Percentiles rank a stretch among this genome's conserved stretches.
Conservation (phyloP, 2,113 vertebrate genomes). For the Mastomys natalensis region DNA sequence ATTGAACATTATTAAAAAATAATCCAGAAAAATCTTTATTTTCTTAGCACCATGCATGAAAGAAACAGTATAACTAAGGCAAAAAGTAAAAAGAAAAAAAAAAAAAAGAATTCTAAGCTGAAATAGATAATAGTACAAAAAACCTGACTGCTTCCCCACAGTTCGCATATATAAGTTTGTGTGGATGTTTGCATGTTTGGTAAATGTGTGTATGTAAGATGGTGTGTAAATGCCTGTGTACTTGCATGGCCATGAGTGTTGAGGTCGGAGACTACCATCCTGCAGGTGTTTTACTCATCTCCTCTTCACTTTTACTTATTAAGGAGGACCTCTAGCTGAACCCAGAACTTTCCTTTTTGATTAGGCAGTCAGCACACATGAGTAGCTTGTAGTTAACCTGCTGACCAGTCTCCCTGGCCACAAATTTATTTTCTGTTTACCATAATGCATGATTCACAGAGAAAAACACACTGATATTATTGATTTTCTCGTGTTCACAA, state of each 20-base stretch:
- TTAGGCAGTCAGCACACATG: too few relatives aligned
- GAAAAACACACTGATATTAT: not conserved
- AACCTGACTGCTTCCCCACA: not conserved
- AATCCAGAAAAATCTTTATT: not conserved
- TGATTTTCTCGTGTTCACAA: not conserved
- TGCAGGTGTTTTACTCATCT: not conserved
- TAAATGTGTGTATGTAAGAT: not conserved
- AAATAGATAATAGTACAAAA: not conserved
- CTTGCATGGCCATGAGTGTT: not conserved
- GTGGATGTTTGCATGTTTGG: not conserved
- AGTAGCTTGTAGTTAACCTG: not conserved
- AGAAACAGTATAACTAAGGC: not conserved
- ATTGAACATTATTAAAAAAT: slow-evolving; percentile 13
- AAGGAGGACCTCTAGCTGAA: too few relatives aligned
- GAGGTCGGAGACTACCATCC: not conserved
- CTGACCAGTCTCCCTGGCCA: not conserved
- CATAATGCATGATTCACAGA: not conserved
- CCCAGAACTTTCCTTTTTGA: not conserved
- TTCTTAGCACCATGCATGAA: not conserved
- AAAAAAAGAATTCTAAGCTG: not conserved
- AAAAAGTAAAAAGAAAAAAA: not conserved
- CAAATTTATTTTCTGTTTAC: not conserved
- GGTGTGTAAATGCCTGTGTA: not conserved
- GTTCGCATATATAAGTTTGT: not conserved
- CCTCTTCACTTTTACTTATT: too few relatives aligned